Evolutionary conservation across 2,113 vertebrate genomes (phyloP).

Genomic region (Ploceus nigricollis): DNA sequence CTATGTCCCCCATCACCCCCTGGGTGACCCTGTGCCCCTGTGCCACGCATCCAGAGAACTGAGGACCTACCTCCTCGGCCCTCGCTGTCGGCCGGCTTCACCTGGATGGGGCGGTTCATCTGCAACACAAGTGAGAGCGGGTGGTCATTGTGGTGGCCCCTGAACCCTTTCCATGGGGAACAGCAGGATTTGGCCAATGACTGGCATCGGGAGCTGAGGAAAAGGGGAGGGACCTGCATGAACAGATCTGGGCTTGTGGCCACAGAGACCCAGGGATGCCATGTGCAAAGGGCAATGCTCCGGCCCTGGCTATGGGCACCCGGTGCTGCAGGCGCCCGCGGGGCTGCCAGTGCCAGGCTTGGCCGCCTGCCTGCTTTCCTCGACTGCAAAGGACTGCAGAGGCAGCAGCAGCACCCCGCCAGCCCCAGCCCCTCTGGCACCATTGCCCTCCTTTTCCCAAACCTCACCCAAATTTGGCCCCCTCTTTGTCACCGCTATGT

Average conservation of each 20-base stretch:
- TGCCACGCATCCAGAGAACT: accelerated
- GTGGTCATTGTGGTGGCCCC: background rate
- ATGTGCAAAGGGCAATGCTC: accelerated
- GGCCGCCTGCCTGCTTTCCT: background rate
- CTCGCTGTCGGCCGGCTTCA: slow-evolving; percentile 98
- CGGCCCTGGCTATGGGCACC: background rate
- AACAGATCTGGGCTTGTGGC: background rate
- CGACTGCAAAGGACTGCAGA: slow-evolving; percentile 43
- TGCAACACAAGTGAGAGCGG: slow-evolving; percentile 64
- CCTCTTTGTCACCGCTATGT: accelerated
- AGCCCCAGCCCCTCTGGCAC: background rate
- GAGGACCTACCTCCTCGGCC: slow-evolving; percentile 94
- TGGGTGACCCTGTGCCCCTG: accelerated
- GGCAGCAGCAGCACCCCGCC: background rate
- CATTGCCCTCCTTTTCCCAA: background rate
- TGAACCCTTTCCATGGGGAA: accelerated
- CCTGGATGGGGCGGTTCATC: slow-evolving; percentile 99
- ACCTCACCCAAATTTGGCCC: background rate
- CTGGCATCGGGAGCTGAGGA: accelerated
- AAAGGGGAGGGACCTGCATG: background rate
- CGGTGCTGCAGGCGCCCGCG: background rate
- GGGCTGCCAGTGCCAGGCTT: background rate
- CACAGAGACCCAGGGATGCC: accelerated
- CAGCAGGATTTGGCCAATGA: background rate
- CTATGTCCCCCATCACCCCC: accelerated